phyloP scores from a whole-genome alignment of 2,113 vertebrate species.

The Gracilinanus agilis region DNA sequence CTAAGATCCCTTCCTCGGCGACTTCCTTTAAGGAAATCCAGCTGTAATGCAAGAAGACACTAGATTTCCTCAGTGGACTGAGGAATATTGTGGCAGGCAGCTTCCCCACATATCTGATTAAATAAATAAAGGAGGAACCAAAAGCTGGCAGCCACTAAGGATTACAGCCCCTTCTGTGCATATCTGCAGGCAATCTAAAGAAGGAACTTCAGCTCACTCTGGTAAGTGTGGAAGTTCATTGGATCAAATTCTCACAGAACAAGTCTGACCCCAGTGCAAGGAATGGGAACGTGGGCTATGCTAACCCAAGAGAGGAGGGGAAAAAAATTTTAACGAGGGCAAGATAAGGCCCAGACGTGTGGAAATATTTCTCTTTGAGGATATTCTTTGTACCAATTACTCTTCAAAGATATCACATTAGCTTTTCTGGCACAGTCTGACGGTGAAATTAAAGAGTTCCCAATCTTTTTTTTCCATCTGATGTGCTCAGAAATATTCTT shows the following conservation, averaged over 20 bases:
- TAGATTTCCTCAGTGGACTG: slow-evolving; percentile 83
- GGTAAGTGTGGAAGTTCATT: slow-evolving; percentile 85
- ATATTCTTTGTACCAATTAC: slow-evolving; percentile 85
- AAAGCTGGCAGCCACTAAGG: slow-evolving; percentile 71
- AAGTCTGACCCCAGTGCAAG: slow-evolving; percentile 64
- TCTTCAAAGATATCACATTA: slow-evolving; percentile 86
- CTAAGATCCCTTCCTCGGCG: slow-evolving; percentile 43
- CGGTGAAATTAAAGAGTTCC: slow-evolving; percentile 87
- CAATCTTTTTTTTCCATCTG: slow-evolving; percentile 80
- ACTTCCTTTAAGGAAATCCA: slow-evolving; percentile 78
- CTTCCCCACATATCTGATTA: slow-evolving; percentile 72
- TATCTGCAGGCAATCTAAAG: slow-evolving; percentile 89
- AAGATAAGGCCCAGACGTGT: slow-evolving; percentile 86
- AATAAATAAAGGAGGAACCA: slow-evolving; percentile 72
- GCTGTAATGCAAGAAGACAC: slow-evolving; percentile 83
- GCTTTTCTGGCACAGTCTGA: slow-evolving; percentile 84
- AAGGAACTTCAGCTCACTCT: slow-evolving; percentile 86
- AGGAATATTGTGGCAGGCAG: slow-evolving; percentile 66
- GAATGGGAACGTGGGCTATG: slow-evolving; percentile 19
- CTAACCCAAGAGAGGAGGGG: slow-evolving; percentile 68
- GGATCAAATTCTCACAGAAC: slow-evolving; percentile 77
- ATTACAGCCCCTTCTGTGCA: slow-evolving; percentile 82
- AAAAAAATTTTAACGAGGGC: slow-evolving; percentile 79
- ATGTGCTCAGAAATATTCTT: slow-evolving; percentile 78
- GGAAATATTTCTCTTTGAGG: slow-evolving; percentile 86